phyloP scores from a whole-genome alignment of 1,140 invertebrate species.

The Phenacoccus solenopsis region DNA sequence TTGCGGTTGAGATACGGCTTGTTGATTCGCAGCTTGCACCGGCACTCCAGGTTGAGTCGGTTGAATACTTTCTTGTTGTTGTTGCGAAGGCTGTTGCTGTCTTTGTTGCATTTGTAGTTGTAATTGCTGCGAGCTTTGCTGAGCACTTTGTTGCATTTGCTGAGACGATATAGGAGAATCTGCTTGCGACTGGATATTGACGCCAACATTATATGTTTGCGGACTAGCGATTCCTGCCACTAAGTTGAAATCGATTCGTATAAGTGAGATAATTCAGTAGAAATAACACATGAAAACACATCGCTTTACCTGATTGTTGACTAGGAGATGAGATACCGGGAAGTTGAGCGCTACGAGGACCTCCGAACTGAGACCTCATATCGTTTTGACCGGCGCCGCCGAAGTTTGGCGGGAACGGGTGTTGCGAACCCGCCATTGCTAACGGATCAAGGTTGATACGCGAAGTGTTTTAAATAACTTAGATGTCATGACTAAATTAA shows the following conservation, averaged over 20 bases:
- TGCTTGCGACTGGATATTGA: not conserved
- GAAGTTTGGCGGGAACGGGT: not conserved
- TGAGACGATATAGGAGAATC: constrained; percentile 1
- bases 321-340: constrained; percentile 7
- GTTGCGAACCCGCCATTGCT: not conserved
- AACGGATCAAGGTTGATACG: too few relatives aligned
- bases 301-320: not conserved
- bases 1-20: not conserved
- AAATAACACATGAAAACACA: not conserved
- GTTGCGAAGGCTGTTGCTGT: not conserved
- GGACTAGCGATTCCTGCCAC: not conserved
- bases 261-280: not conserved
- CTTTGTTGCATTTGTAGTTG: constrained; percentile 4
- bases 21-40: not conserved
- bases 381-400: not conserved
- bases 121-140: not conserved
- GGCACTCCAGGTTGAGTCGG: not conserved
- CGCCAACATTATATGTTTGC: constrained; percentile 7
- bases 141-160: not conserved
- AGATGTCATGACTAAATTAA: too few relatives aligned
- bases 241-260: not conserved
- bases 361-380: constrained; percentile 4
- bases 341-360: not conserved
- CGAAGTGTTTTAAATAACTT: too few relatives aligned
- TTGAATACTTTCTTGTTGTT: not conserved